Percentiles rank a stretch among this genome's conserved stretches.
These are phyloP conservation scores for Drosophila nr. perissopoda DNA, from an alignment of 2,888 invertebrate genomes.

Conservation along the genomic window DNA sequence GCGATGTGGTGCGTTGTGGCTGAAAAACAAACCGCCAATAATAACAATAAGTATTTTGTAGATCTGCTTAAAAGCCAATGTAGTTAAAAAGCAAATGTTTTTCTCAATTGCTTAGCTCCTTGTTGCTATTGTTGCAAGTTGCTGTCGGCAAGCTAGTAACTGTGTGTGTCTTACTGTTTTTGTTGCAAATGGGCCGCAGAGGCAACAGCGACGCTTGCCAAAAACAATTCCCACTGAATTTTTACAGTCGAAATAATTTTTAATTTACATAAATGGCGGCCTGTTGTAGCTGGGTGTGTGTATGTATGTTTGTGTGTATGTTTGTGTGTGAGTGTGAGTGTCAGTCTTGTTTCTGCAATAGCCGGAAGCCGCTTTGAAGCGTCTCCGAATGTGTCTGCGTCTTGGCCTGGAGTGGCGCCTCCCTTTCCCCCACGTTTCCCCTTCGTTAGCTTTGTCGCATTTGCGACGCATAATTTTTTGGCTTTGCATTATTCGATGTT, in stretches of 20 bases:
- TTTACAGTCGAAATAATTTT: slow-evolving; percentile 77
- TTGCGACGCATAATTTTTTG: slow-evolving; percentile 68
- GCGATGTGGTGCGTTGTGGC: slow-evolving; percentile 43
- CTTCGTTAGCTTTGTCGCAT: slow-evolving; percentile 50
- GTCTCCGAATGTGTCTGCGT: slow-evolving; percentile 46
- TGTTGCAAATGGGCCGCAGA: slow-evolving; percentile 52
- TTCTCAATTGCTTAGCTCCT: slow-evolving; percentile 65
- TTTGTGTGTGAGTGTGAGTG: slow-evolving; percentile 7
- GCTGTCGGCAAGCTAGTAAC: neutral
- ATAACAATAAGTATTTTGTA: slow-evolving; percentile 76
- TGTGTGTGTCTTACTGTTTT: slow-evolving; percentile 27
- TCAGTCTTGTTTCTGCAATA: slow-evolving; percentile 26
- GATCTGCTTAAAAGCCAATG: slow-evolving; percentile 79
- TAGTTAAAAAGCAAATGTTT: slow-evolving; percentile 77
- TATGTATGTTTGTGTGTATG: slow-evolving; percentile 5
- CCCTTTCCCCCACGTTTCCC: neutral
- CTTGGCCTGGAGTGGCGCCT: slow-evolving; percentile 36
- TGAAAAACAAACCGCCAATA: slow-evolving; percentile 65
- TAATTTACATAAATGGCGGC: slow-evolving; percentile 79
- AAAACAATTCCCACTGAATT: slow-evolving; percentile 77
- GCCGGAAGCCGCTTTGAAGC: slow-evolving; percentile 57
- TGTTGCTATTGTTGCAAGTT: slow-evolving; percentile 25
- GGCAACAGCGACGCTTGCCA: slow-evolving; percentile 63
- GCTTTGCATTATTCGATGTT: slow-evolving; percentile 54
- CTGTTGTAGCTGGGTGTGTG: slow-evolving; percentile 18